phyloP scores from a whole-genome alignment of 2,113 vertebrate species.

The Dipodomys stephensi region DNA sequence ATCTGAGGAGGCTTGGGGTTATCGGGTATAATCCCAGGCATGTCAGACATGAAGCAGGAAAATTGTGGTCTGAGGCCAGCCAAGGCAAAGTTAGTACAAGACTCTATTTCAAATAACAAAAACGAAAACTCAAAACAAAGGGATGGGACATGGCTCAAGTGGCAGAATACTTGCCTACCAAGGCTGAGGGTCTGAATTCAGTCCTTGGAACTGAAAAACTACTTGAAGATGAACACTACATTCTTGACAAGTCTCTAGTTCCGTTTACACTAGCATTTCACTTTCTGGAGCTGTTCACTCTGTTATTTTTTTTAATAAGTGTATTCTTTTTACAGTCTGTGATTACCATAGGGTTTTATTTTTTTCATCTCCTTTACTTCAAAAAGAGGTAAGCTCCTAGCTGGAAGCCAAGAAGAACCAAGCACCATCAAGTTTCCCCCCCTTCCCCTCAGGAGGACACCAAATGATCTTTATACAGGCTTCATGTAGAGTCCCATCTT shows the following conservation, averaged over 20 bases:
- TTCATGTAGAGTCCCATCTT: not conserved
- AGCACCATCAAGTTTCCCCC: not conserved
- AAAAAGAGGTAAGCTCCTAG: not conserved
- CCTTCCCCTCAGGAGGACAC: not conserved
- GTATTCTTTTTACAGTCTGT: not conserved
- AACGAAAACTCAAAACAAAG: too few species aligned
- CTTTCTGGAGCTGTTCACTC: not conserved
- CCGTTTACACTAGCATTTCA: not conserved
- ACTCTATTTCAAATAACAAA: too few species aligned
- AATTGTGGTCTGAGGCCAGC: too few species aligned
- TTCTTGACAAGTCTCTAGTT: not conserved
- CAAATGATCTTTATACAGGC: not conserved
- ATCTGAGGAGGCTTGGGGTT: too few species aligned
- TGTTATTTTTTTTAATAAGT: not conserved
- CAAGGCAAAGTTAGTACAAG: too few species aligned
- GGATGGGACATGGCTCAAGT: too few species aligned
- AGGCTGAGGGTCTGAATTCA: too few species aligned
- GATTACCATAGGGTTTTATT: not conserved
- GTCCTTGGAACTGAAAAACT: not conserved
- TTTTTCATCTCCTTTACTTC: not conserved
- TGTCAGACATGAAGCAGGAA: too few species aligned
- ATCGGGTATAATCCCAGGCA: too few species aligned
- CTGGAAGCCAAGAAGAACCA: not conserved
- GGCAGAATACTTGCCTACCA: too few species aligned
- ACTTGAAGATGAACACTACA: slow-evolving; percentile 2